A percentile compares a stretch with the other conserved stretches of the same genome.
phyloP scores from a whole-genome alignment of 2,888 invertebrate species.

The Tetragnatha montana region DNA sequence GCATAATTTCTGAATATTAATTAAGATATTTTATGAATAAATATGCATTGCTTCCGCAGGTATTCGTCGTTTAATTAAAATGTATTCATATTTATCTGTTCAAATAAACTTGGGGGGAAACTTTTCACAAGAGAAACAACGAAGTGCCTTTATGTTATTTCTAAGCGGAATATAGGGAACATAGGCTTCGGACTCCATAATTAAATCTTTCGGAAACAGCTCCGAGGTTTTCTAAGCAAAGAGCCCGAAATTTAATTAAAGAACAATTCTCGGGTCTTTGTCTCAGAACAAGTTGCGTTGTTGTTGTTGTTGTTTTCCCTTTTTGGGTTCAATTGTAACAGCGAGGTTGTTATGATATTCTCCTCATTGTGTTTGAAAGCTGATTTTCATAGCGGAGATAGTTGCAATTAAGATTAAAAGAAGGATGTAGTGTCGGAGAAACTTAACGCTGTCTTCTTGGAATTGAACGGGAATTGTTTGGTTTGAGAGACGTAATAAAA shows the following conservation, averaged over 20 bases:
- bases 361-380: neutral
- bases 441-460: no score
- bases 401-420: conserved; percentile 3
- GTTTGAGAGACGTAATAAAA: no score
- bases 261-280: conserved; percentile 41
- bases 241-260: conserved; percentile 57
- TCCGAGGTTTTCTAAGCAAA: conserved; percentile 3
- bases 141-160: conserved; percentile 16
- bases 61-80: conserved; percentile 54
- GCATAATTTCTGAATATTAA: neutral
- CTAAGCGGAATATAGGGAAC: conserved; percentile 35
- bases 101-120: conserved; percentile 33
- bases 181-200: conserved; percentile 36
- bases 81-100: conserved; percentile 45
- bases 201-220: conserved; percentile 63
- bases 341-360: conserved; percentile 31
- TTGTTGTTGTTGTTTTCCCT: conserved; percentile 27
- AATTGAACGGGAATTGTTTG: no score
- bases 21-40: conserved; percentile 19
- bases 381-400: neutral
- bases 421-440: neutral
- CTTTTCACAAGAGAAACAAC: conserved; percentile 52
- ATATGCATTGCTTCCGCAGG: conserved; percentile 36
- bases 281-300: conserved; percentile 43
- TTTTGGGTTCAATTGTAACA: conserved; percentile 26